Evolutionary conservation across 2,797 vertebrate genomes (phyloP).

Genomic region (Onychomys torridus): DNA sequence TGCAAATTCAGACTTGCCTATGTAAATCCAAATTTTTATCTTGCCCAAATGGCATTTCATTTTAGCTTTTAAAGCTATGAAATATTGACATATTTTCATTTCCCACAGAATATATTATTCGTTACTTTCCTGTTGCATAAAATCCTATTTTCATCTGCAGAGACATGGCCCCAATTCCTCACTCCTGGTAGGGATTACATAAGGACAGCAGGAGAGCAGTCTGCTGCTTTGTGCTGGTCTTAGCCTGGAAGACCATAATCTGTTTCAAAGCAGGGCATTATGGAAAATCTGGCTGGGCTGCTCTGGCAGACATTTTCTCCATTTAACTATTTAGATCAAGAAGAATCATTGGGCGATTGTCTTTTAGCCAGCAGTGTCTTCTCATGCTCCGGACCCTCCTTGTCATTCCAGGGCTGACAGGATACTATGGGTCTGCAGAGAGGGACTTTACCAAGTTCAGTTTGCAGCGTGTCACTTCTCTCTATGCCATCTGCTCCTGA

Average conservation of each 20-base stretch:
- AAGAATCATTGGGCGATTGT: not conserved
- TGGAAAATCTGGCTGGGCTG: constrained; percentile 47
- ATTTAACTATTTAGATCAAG: constrained; percentile 56
- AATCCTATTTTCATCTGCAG: constrained; percentile 56
- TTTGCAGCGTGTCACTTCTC: not conserved
- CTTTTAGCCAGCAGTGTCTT: constrained; percentile 7
- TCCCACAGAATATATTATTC: not conserved
- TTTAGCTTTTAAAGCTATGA: constrained; percentile 55
- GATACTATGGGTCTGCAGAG: not conserved
- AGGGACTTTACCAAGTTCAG: not conserved
- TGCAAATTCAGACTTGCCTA: constrained; percentile 50
- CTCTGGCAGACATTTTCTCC: constrained; percentile 7
- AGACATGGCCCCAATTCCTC: constrained; percentile 53
- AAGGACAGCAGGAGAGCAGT: constrained; percentile 41
- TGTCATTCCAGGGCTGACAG: not conserved
- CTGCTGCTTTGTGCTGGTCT: constrained; percentile 57
- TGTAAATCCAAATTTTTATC: constrained; percentile 41
- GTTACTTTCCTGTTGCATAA: constrained; percentile 59
- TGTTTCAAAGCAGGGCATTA: constrained; percentile 68
- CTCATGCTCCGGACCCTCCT: not conserved
- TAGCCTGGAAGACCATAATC: constrained; percentile 75
- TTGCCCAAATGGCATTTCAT: constrained; percentile 9
- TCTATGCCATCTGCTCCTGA: not conserved
- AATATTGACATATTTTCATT: constrained; percentile 63
- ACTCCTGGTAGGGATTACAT: constrained; percentile 55